Base-by-base conservation (phyloP, 2,113 vertebrate genomes). In the Mormoops blainvillei region DNA sequence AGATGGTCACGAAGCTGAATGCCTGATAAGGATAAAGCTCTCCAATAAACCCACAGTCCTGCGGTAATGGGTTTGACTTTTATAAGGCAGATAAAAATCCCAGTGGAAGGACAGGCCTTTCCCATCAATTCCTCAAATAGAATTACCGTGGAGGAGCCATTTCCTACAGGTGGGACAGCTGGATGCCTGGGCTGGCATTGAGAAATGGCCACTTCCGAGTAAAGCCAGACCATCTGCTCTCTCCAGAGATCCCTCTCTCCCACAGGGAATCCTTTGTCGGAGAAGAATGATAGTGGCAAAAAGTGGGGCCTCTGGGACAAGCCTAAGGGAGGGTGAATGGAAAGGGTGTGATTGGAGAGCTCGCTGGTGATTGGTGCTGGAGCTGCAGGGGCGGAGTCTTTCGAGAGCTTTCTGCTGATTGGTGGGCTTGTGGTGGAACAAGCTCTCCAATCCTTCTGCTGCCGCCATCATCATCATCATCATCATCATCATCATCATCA, bases 11-110 rank as follows among this genome's bases (percentile, higher is more conserved):
- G 82, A 52, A 82, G n/a, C 58, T 28, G 81, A 74, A 74, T 71
- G n/a, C 82, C 83, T 89, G 89, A 93, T 96, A 89, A 96, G 95
- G 93, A 96, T 77, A 87, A 96, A 95, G 38, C 71, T 94, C 90
- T 87, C 96, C 68, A 89, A 91, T 95, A 94, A 98, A 88, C 45
- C 45, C 20, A 6, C 94, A 84, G 70, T 86, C 88, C 54, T 38
- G 73, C 24, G 5, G 68, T 89, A 94, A 97, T 84, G 63, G 96
- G 22, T 82, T 94, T 97, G 96, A 96, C 94, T 97, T 97, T 96
- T 97, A 91, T 84, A 95, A 88, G 50, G 85, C 45, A 89, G 90
- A 63, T 86, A 56, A 78, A 92, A 84, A 43, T 91, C 92, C 61
- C 89, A 20, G 22, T 0, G 18, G 92, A 97, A 88, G 41, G 61